Percentiles rank a stretch among this genome's conserved stretches.
Evolutionary conservation across 2,113 vertebrate genomes (phyloP).

Genomic region (Dasyprocta punctata): DNA sequence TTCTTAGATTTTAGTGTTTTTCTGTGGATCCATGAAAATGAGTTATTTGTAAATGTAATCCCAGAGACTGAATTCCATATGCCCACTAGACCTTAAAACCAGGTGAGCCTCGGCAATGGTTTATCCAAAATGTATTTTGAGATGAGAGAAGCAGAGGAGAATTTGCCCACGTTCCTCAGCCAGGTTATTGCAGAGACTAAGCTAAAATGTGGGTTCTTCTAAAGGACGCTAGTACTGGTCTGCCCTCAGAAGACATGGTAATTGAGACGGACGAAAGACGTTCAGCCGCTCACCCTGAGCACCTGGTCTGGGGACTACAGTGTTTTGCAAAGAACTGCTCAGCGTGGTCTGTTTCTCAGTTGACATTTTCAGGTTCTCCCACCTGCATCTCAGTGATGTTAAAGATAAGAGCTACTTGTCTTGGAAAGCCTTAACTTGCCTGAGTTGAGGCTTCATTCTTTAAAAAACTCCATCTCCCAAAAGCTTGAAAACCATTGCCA

Average conservation of each 20-base stretch:
- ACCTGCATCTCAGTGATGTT: neutral
- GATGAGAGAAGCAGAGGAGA: neutral
- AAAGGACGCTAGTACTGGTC: neutral
- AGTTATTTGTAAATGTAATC: slow-evolving; percentile 25
- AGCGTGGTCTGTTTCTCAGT: neutral
- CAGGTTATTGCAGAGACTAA: neutral
- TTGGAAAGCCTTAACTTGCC: slow-evolving; percentile 2
- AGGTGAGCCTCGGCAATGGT: neutral
- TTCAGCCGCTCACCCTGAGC: neutral
- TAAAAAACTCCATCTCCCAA: slow-evolving; percentile 35
- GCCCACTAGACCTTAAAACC: neutral
- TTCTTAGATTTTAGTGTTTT: slow-evolving; percentile 35
- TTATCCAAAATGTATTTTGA: neutral
- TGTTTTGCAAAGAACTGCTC: neutral
- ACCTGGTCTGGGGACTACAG: neutral
- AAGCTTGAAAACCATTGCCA: slow-evolving; percentile 63
- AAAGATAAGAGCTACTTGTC: neutral
- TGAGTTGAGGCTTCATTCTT: neutral
- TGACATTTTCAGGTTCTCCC: neutral
- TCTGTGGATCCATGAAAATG: neutral
- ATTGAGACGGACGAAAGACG: neutral
- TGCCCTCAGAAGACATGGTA: neutral
- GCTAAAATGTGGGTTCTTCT: neutral
- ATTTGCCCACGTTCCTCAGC: neutral
- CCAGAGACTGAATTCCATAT: neutral